Conservation (phyloP, 2,888 invertebrate genomes). For the Craniophora ligustri region DNA sequence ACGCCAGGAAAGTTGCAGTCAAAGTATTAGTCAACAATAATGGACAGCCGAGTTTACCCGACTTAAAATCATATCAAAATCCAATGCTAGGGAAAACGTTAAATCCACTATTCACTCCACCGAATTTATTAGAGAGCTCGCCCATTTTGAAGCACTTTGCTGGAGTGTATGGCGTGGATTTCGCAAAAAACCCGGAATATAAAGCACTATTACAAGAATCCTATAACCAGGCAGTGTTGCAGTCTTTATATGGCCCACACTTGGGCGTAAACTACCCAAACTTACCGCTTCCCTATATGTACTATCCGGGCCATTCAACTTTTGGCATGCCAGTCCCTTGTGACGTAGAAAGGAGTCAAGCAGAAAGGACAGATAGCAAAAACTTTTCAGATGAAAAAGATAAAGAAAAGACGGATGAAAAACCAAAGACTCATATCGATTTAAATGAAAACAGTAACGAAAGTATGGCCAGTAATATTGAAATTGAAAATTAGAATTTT, state of each 20-base stretch:
- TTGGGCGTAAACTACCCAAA: conserved; percentile 83
- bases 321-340: conserved; percentile 76
- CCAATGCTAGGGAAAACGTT: conserved; percentile 75
- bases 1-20: conserved; percentile 96
- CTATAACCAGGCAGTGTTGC: conserved; percentile 84
- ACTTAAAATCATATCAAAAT: conserved; percentile 75
- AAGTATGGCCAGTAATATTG: conserved; percentile 87
- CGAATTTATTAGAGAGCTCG: conserved; percentile 78
- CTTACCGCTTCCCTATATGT: conserved; percentile 82
- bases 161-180: conserved; percentile 85
- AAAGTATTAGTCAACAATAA: conserved; percentile 97
- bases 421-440: conserved; percentile 69
- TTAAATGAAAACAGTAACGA: conserved; percentile 83
- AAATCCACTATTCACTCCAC: conserved; percentile 77
- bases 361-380: conserved; percentile 65
- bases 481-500: conserved; percentile 79
- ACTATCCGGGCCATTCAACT: conserved; percentile 82
- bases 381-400: conserved; percentile 68
- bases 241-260: conserved; percentile 84
- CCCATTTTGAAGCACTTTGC: conserved; percentile 86
- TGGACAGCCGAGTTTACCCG: conserved; percentile 86
- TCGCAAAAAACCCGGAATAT: conserved; percentile 84
- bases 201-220: conserved; percentile 84
- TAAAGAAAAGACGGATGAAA: conserved; percentile 67
- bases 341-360: conserved; percentile 76